A percentile compares a stretch with the other conserved stretches of the same genome.
phyloP scores from a whole-genome alignment of 2,888 invertebrate species.

The Callimorpha dominula region DNA sequence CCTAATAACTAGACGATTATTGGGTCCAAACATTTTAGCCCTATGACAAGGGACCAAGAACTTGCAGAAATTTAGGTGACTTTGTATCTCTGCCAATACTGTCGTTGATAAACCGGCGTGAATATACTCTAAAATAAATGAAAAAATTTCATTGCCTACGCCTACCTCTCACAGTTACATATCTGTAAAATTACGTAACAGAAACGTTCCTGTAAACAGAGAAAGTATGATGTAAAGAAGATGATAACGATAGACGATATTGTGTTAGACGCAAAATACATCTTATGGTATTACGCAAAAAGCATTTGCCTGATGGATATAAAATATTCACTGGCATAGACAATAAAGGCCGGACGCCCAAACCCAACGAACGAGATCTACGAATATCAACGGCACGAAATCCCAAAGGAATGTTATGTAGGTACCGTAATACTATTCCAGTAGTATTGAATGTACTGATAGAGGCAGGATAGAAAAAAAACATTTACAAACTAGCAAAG shows the following conservation, averaged over 20 bases:
- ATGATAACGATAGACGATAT: not conserved
- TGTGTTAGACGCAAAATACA: not conserved
- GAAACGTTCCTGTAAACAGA: not conserved
- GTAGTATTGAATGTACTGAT: not conserved
- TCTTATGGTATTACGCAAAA: not conserved
- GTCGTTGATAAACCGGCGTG: too few relatives aligned
- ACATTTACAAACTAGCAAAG: not conserved
- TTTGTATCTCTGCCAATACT: too few relatives aligned
- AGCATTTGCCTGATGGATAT: slow-evolving; percentile 5
- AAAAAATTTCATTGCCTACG: too few relatives aligned
- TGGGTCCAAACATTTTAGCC: too few relatives aligned
- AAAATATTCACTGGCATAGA: slow-evolving; percentile 13
- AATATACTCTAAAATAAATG: too few relatives aligned
- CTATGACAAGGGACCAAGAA: too few relatives aligned
- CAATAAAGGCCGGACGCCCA: not conserved
- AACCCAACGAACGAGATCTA: not conserved
- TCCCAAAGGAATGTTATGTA: slow-evolving; percentile 4
- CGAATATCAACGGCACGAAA: slow-evolving; percentile 1
- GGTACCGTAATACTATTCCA: not conserved
- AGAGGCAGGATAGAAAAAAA: not conserved
- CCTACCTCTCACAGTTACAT: not conserved
- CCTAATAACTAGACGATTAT: too few relatives aligned
- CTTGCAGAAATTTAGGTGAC: too few relatives aligned
- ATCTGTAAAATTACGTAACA: not conserved
- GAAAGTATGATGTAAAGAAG: not conserved